A percentile compares a stretch with the other conserved stretches of the same genome.
phyloP scores from a whole-genome alignment of 2,797 vertebrate species.

The Hypotaenidia philippensis region DNA sequence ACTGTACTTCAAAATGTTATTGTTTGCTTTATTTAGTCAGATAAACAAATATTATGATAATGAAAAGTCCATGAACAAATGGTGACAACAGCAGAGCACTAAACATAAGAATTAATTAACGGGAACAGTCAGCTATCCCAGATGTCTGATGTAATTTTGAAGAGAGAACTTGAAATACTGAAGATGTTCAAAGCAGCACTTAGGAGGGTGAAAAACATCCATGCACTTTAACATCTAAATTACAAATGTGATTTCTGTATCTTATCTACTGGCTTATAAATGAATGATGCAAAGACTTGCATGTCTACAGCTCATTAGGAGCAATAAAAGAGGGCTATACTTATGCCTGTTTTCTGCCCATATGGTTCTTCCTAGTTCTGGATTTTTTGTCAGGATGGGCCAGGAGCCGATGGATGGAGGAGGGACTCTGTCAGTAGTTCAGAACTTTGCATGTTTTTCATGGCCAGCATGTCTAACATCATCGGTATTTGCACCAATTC shows the following conservation, averaged over 20 bases:
- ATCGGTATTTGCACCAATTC: neutral
- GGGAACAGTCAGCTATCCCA: constrained; percentile 63
- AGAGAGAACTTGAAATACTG: constrained; percentile 62
- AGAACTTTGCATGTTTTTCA: neutral
- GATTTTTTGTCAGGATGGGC: neutral
- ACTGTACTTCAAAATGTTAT: constrained; percentile 63
- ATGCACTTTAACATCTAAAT: constrained; percentile 4
- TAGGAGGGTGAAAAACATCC: neutral
- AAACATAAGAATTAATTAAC: constrained; percentile 76
- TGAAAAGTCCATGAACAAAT: constrained; percentile 73
- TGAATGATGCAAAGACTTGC: neutral
- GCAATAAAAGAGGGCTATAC: neutral
- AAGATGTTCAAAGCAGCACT: constrained; percentile 61
- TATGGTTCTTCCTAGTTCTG: neutral
- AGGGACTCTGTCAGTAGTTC: neutral
- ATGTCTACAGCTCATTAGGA: neutral
- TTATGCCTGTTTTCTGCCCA: neutral
- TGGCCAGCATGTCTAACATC: neutral
- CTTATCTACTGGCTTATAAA: neutral
- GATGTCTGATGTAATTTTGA: constrained; percentile 76
- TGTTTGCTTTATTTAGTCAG: constrained; percentile 75
- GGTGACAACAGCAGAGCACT: constrained; percentile 68
- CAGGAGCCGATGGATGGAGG: neutral
- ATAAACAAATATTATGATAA: constrained; percentile 79
- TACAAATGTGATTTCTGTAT: constrained; percentile 7